These are phyloP conservation scores for Goniozus legneri DNA, from an alignment of 1,140 invertebrate genomes.

Conservation along the genomic window DNA sequence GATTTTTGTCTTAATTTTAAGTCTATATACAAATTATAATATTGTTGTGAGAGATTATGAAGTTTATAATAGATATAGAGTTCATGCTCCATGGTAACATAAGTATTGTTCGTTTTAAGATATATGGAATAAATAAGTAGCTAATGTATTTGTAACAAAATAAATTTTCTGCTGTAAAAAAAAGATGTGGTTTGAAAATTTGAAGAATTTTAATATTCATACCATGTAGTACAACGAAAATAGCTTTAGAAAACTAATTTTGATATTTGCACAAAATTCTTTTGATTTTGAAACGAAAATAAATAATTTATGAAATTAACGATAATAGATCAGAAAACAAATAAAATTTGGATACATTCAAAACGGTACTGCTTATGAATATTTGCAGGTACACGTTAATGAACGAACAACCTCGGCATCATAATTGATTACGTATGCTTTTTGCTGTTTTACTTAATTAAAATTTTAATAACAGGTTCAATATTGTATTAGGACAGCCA, in stretches of 20 bases:
- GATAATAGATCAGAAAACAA: conserved; percentile 4
- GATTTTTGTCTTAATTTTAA: too few relatives aligned
- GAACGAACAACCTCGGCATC: too few relatives aligned
- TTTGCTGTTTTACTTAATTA: conserved; percentile 9
- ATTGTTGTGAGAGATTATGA: too few relatives aligned
- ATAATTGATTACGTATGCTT: background rate
- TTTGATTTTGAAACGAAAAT: background rate
- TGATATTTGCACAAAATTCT: too few relatives aligned
- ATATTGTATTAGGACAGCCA: conserved; percentile 9
- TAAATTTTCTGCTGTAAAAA: background rate
- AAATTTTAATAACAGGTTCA: conserved; percentile 1
- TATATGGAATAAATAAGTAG: conserved; percentile 15
- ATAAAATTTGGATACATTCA: conserved; percentile 3
- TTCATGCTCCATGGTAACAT: too few relatives aligned
- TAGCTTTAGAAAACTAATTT: background rate
- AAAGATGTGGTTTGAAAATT: background rate
- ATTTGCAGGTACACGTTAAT: too few relatives aligned
- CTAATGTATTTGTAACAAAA: conserved; percentile 12
- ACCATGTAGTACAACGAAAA: background rate
- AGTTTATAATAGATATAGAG: too few relatives aligned
- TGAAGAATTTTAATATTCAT: conserved; percentile 1
- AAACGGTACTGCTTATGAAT: too few relatives aligned
- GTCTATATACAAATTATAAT: too few relatives aligned
- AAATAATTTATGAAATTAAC: conserved; percentile 9
- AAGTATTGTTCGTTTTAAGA: too few relatives aligned